phyloP scores from a whole-genome alignment of 2,888 invertebrate species.

The Leptopilina drosophilae region DNA sequence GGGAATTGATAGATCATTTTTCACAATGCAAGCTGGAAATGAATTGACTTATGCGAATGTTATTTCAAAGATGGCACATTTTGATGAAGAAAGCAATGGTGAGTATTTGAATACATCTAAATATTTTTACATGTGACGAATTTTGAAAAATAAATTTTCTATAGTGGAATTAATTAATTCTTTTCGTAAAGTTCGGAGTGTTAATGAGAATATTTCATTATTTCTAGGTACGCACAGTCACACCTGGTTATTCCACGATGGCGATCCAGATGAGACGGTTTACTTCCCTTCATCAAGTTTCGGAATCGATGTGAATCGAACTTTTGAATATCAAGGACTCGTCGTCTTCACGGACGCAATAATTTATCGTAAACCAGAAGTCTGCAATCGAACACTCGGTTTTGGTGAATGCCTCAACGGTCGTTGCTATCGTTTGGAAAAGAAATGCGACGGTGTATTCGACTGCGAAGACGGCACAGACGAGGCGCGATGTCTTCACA shows the following conservation, averaged over 20 bases:
- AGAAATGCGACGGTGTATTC: slow-evolving; percentile 86
- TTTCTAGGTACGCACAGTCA: slow-evolving; percentile 82
- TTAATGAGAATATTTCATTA: background rate
- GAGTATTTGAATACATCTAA: background rate
- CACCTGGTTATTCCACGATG: slow-evolving; percentile 90
- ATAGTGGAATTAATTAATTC: background rate
- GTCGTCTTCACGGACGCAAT: slow-evolving; percentile 94
- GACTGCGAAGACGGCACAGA: slow-evolving; percentile 93
- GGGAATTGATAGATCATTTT: slow-evolving; percentile 92
- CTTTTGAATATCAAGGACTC: slow-evolving; percentile 93
- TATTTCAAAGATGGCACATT: slow-evolving; percentile 91
- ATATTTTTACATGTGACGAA: background rate
- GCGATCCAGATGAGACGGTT: slow-evolving; percentile 90
- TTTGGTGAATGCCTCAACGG: slow-evolving; percentile 89
- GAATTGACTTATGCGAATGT: slow-evolving; percentile 92
- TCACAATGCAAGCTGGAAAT: slow-evolving; percentile 95
- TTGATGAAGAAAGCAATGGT: slow-evolving; percentile 91
- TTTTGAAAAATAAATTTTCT: too few species aligned
- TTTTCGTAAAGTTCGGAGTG: too few species aligned
- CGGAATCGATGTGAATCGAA: slow-evolving; percentile 95
- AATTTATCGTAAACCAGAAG: slow-evolving; percentile 83
- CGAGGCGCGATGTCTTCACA: slow-evolving; percentile 85
- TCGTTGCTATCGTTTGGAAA: slow-evolving; percentile 86
- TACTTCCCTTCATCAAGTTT: slow-evolving; percentile 93
- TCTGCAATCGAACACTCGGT: slow-evolving; percentile 86